Evolutionary conservation across 2,113 vertebrate species (phyloP).

Genomic region (Gobiocypris rarus): DNA sequence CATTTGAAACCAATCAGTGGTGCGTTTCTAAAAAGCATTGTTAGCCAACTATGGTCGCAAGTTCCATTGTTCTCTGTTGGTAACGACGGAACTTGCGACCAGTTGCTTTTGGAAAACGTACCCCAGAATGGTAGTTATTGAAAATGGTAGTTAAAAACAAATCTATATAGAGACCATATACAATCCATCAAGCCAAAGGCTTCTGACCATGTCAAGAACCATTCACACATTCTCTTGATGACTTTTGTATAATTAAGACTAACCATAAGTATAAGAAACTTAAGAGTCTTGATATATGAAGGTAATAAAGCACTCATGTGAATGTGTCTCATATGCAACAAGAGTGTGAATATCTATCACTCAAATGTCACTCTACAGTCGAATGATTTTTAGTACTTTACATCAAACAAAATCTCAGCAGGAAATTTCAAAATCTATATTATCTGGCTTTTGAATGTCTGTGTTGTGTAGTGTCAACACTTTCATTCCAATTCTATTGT

Average conservation of each 20-base stretch:
- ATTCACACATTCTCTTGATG: not conserved
- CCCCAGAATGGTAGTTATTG: not conserved
- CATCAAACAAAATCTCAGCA: constrained; percentile 13
- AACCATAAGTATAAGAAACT: not conserved
- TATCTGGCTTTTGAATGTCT: not conserved
- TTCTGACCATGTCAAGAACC: not conserved
- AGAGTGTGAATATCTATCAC: not conserved
- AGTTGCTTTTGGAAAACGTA: too few species aligned
- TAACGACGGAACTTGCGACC: too few species aligned
- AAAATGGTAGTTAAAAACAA: not conserved
- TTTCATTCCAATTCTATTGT: constrained; percentile 3
- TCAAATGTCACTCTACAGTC: not conserved
- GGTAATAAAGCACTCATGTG: not conserved
- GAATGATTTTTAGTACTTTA: not conserved
- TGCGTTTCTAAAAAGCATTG: too few species aligned
- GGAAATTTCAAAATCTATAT: constrained; percentile 3
- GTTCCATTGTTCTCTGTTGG: too few species aligned
- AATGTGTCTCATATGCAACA: not conserved
- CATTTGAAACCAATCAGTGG: not conserved
- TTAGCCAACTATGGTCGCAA: too few species aligned
- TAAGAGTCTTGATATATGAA: not conserved
- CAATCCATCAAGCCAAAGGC: not conserved
- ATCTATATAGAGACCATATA: not conserved
- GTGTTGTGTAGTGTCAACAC: not conserved
- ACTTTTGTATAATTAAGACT: not conserved